phyloP scores from a whole-genome alignment of 1,140 invertebrate species.

The Pissodes strobi region DNA sequence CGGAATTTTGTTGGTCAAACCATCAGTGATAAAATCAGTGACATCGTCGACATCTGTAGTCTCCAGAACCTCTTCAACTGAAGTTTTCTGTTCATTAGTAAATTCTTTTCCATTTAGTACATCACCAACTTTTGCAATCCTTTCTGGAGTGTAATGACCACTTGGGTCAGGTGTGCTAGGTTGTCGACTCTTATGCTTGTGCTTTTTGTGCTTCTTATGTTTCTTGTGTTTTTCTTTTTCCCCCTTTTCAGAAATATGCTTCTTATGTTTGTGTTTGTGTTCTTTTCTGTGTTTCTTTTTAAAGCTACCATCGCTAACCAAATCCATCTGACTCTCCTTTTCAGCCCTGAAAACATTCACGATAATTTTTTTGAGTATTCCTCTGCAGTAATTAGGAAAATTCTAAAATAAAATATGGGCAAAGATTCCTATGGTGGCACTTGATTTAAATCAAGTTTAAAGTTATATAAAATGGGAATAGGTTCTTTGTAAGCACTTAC shows the following conservation, averaged over 20 bases:
- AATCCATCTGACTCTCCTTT: too few relatives aligned
- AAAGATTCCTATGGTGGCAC: too few relatives aligned
- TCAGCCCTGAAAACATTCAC: too few relatives aligned
- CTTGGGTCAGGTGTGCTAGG: constrained; percentile 34
- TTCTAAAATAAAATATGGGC: too few relatives aligned
- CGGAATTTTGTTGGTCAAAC: constrained; percentile 33
- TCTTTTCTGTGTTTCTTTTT: constrained; percentile 54
- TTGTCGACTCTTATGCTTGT: constrained; percentile 48
- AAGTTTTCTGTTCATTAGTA: neutral
- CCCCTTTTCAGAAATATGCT: constrained; percentile 45
- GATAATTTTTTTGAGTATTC: too few relatives aligned
- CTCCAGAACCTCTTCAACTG: neutral
- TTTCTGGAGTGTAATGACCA: constrained; percentile 54
- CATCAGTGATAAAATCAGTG: constrained; percentile 46
- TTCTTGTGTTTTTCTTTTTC: constrained; percentile 44
- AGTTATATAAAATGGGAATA: too few relatives aligned
- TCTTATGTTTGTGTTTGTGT: constrained; percentile 56
- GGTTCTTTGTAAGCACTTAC: neutral
- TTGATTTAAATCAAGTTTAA: too few relatives aligned
- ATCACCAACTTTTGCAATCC: constrained; percentile 22
- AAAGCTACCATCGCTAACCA: too few relatives aligned
- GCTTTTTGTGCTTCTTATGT: constrained; percentile 55
- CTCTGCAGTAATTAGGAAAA: too few relatives aligned
- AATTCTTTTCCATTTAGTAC: constrained; percentile 33
- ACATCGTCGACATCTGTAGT: constrained; percentile 37